phyloP scores from a whole-genome alignment of 2,888 invertebrate species.

The Dyspetes luteomarginatus region DNA sequence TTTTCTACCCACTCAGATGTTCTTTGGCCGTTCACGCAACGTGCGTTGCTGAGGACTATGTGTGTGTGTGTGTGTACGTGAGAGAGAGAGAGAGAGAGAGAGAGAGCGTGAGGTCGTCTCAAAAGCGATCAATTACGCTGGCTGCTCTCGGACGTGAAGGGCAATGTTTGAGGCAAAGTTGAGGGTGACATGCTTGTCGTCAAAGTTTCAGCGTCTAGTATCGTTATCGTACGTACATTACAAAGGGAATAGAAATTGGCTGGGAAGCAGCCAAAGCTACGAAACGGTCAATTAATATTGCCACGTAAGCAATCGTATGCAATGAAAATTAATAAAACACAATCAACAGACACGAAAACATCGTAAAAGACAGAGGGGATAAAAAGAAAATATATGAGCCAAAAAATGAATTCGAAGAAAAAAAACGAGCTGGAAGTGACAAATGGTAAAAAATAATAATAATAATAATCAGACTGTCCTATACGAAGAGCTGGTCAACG shows the following conservation, averaged over 20 bases:
- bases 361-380: no score
- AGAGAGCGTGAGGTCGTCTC: not conserved
- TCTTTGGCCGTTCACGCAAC: not conserved
- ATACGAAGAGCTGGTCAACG: no score
- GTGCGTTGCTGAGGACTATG: not conserved
- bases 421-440: not conserved
- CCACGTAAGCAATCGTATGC: not conserved
- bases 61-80: not conserved
- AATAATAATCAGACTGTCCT: no score
- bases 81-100: not conserved
- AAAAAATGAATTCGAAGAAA: not conserved
- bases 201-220: not conserved
- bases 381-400: no score
- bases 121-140: constrained; percentile 38
- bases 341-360: no score
- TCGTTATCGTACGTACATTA: not conserved
- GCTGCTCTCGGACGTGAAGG: constrained; percentile 17
- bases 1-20: not conserved
- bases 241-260: not conserved
- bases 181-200: constrained; percentile 10
- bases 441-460: no score
- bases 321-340: not conserved
- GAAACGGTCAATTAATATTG: not conserved
- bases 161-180: constrained; percentile 19
- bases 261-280: not conserved